Evolutionary conservation across 2,113 vertebrate genomes (phyloP).

Genomic region (Tenebrosternarchus preto): DNA sequence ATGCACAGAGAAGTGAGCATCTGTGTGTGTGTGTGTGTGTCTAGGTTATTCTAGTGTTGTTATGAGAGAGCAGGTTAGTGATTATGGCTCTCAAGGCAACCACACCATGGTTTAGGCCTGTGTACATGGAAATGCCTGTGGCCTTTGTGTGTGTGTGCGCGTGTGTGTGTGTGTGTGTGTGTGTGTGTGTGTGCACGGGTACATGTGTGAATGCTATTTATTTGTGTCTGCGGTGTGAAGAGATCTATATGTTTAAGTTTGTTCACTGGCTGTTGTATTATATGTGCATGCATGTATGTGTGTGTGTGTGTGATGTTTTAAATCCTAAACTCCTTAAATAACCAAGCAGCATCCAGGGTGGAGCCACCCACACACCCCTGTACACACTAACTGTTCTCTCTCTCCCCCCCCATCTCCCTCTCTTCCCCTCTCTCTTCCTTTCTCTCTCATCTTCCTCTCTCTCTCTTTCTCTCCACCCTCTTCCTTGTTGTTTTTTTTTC

Average conservation of each 20-base stretch:
- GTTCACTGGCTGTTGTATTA: constrained; percentile 24
- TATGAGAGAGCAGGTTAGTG: constrained; percentile 54
- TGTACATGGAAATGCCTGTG: constrained; percentile 55
- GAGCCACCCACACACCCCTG: constrained; percentile 13
- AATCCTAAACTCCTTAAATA: constrained; percentile 29
- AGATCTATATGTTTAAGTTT: constrained; percentile 30
- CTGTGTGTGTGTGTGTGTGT: constrained; percentile 42
- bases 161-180: constrained; percentile 21
- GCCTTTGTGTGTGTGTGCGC: constrained; percentile 41
- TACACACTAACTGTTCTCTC: background rate
- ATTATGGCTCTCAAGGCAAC: constrained; percentile 51
- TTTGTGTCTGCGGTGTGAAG: constrained; percentile 33
- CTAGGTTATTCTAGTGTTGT: constrained; percentile 54
- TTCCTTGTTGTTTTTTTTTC: background rate
- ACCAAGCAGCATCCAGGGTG: constrained; percentile 33
- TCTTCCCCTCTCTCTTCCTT: background rate
- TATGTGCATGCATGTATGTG: constrained; percentile 21
- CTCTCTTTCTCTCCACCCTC: background rate
- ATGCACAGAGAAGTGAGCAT: constrained; percentile 3
- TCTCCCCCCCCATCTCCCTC: constrained; percentile 4
- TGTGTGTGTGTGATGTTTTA: constrained; percentile 5
- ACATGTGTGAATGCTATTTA: constrained; percentile 34
- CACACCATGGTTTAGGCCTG: constrained; percentile 42
- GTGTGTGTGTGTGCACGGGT: constrained; percentile 9
- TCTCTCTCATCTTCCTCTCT: background rate